These are phyloP conservation scores for Halichoerus grypus DNA, from an alignment of 2,113 vertebrate species.

Conservation along the genomic window DNA sequence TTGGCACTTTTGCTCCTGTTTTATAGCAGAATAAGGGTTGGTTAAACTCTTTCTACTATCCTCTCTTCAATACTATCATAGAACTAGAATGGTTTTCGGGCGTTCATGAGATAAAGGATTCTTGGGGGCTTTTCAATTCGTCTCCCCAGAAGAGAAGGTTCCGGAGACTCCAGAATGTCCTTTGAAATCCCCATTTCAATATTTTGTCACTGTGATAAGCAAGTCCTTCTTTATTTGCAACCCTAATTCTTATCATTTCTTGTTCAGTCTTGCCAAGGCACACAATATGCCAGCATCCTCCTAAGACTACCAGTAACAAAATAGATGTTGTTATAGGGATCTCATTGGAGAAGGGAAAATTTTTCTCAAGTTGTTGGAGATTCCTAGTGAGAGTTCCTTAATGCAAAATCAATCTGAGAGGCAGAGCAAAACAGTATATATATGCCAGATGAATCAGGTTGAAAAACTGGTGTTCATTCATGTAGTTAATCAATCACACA, in stretches of 20 bases:
- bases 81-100: background rate
- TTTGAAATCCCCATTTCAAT: background rate
- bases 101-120: background rate
- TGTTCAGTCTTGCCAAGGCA: background rate
- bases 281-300: background rate
- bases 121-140: background rate
- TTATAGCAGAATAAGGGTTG: background rate
- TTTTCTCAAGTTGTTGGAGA: constrained; percentile 21
- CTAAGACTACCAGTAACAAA: constrained; percentile 1
- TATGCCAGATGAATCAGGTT: constrained; percentile 52
- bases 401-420: constrained; percentile 44
- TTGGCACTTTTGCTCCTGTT: constrained; percentile 8
- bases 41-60: background rate
- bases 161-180: background rate
- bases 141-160: background rate
- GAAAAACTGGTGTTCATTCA: constrained; percentile 25
- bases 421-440: background rate
- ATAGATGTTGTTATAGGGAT: background rate
- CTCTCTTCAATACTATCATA: background rate
- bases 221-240: background rate
- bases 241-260: background rate
- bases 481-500: constrained; percentile 25
- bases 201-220: background rate
- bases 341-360: background rate
- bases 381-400: constrained; percentile 52